A percentile compares a stretch with the other conserved stretches of the same genome.
phyloP scores from a whole-genome alignment of 1,140 invertebrate species.

The Nymphalis io region DNA sequence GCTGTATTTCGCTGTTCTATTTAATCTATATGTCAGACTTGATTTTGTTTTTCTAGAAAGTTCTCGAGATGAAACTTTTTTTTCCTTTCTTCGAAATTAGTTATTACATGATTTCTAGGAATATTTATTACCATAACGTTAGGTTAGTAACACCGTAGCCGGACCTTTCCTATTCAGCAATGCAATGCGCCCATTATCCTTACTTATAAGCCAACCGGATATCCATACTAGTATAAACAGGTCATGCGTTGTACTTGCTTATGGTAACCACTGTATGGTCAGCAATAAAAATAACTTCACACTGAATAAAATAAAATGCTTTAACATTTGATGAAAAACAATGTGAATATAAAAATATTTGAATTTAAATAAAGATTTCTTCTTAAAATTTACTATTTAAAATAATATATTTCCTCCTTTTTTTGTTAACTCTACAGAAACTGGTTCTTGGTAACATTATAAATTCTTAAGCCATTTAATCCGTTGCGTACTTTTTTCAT shows the following conservation, averaged over 20 bases:
- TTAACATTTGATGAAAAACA: not conserved
- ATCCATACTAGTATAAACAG: conserved; percentile 47
- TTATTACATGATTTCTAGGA: conserved; percentile 1
- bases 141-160: conserved; percentile 26
- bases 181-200: conserved; percentile 43
- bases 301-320: not conserved
- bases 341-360: no score
- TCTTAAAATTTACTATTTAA: no score
- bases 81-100: not conserved
- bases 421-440: conserved; percentile 7
- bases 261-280: conserved; percentile 35
- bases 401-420: not conserved
- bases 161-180: conserved; percentile 32
- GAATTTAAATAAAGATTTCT: no score
- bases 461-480: conserved; percentile 26
- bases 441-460: not conserved
- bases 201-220: conserved; percentile 43
- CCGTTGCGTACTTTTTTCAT: conserved; percentile 22
- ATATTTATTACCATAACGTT: conserved; percentile 18
- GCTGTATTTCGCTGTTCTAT: no score
- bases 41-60: conserved; percentile 12
- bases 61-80: not conserved
- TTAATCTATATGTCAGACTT: no score
- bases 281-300: conserved; percentile 33
- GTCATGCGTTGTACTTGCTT: conserved; percentile 34